Evolutionary conservation across 2,888 invertebrate genomes (phyloP).

Genomic region (Octonoba sinensis): DNA sequence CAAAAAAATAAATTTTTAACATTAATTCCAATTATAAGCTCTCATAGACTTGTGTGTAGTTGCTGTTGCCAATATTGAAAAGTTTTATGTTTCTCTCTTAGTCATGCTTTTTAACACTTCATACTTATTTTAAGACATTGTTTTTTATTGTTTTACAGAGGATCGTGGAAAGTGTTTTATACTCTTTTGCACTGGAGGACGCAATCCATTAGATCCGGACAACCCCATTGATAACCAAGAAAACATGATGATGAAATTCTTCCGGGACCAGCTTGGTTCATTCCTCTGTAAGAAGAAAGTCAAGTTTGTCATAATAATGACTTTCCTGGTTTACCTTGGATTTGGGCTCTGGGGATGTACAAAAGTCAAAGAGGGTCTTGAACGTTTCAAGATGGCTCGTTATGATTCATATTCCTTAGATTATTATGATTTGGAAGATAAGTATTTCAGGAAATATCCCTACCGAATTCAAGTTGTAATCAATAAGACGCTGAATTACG

Average conservation of each 20-base stretch:
- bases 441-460: conserved; percentile 91
- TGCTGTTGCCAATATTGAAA: too few relatives aligned
- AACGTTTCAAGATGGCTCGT: conserved; percentile 85
- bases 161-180: conserved; percentile 84
- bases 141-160: conserved; percentile 73
- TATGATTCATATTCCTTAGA: conserved; percentile 92
- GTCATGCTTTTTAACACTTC: too few relatives aligned
- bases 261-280: conserved; percentile 84
- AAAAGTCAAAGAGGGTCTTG: conserved; percentile 89
- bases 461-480: conserved; percentile 90
- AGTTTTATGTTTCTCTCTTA: too few relatives aligned
- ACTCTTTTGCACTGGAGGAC: conserved; percentile 87
- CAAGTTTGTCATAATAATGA: conserved; percentile 76
- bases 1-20: too few relatives aligned
- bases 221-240: conserved; percentile 89
- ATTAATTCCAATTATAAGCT: too few relatives aligned
- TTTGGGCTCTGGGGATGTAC: conserved; percentile 90
- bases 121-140: too few relatives aligned
- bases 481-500: conserved; percentile 84
- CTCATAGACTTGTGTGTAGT: too few relatives aligned
- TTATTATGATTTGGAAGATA: conserved; percentile 91
- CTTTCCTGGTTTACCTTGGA: conserved; percentile 83
- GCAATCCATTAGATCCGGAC: conserved; percentile 84
- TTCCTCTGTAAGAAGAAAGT: conserved; percentile 79
- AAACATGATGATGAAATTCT: conserved; percentile 90